A percentile compares a stretch with the other conserved stretches of the same genome.
Conservation (phyloP, 1,140 invertebrate species). For the Wiebesia pumilae region DNA sequence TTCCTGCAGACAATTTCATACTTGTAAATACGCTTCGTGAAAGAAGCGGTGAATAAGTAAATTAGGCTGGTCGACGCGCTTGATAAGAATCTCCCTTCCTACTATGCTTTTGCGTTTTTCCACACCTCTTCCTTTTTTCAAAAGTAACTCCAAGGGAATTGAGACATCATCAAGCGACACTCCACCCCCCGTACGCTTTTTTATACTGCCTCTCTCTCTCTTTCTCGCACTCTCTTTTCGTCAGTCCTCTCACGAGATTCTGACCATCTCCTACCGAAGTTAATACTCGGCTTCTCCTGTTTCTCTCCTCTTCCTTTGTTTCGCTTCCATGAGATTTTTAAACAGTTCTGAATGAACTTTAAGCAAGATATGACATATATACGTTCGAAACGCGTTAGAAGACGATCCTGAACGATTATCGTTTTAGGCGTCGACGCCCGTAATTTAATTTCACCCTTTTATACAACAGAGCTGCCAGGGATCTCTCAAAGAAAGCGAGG, state of each 20-base stretch:
- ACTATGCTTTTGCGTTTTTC: slow-evolving; percentile 41
- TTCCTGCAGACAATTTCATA: slow-evolving; percentile 66
- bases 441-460: slow-evolving; percentile 55
- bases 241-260: background rate
- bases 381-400: background rate
- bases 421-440: slow-evolving; percentile 56
- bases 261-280: slow-evolving; percentile 40
- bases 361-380: slow-evolving; percentile 48
- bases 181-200: slow-evolving; percentile 51
- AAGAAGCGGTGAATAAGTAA: slow-evolving; percentile 71
- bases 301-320: slow-evolving; percentile 65
- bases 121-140: slow-evolving; percentile 44
- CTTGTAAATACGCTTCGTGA: slow-evolving; percentile 68
- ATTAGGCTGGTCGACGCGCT: slow-evolving; percentile 69
- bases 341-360: slow-evolving; percentile 68
- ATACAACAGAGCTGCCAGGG: background rate
- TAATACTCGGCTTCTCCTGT: slow-evolving; percentile 39
- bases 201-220: too few relatives aligned
- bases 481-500: slow-evolving; percentile 36
- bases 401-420: slow-evolving; percentile 64
- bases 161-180: slow-evolving; percentile 67
- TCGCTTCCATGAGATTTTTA: slow-evolving; percentile 72
- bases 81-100: slow-evolving; percentile 70
- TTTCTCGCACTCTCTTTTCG: slow-evolving; percentile 12
- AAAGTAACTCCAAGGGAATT: slow-evolving; percentile 59